A percentile compares a stretch with the other conserved stretches of the same genome.
Conservation (phyloP, 2,113 vertebrate species). For the Podilymbus podiceps region DNA sequence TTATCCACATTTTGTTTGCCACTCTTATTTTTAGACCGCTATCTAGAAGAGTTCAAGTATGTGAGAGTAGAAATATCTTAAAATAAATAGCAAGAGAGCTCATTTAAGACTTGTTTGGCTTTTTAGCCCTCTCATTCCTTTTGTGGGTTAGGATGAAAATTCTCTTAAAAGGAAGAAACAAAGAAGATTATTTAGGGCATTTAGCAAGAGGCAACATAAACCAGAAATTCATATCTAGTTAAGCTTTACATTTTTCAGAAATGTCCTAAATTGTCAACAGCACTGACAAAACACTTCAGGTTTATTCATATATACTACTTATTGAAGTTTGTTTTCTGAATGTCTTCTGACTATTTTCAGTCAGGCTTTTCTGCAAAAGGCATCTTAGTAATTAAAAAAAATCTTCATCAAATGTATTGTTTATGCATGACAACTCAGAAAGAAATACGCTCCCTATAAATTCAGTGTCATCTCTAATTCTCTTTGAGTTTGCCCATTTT, state of each 20-base stretch:
- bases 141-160: neutral
- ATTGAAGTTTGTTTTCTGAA: neutral
- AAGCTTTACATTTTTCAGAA: neutral
- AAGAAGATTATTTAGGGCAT: neutral
- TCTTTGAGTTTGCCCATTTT: neutral
- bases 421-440: neutral
- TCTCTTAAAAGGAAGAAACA: neutral
- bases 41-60: neutral
- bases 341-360: neutral
- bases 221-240: neutral
- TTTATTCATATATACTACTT: neutral
- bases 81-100: neutral
- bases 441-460: neutral
- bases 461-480: neutral
- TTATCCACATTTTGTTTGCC: neutral
- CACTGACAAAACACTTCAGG: neutral
- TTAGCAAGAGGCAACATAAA: neutral
- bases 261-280: neutral
- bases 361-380: neutral
- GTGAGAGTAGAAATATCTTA: neutral
- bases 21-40: neutral
- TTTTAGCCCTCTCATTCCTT: neutral
- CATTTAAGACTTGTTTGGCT: neutral
- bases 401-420: neutral
- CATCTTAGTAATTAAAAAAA: neutral